Conservation (phyloP, 2,888 invertebrate species). For the Coronaproctus castanopsis region DNA sequence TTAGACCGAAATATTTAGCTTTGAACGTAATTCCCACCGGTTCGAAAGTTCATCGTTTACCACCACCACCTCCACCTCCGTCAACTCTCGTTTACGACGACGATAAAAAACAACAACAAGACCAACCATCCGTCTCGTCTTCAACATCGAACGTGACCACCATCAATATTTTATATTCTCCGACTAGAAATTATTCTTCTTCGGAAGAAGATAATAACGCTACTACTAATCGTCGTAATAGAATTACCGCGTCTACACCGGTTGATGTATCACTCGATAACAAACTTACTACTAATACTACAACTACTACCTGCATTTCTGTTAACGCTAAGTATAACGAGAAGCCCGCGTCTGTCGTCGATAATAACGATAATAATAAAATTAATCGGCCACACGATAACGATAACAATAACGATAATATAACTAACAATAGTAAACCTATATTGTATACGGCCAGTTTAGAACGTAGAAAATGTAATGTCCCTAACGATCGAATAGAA, state of each 20-base stretch:
- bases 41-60: too few species aligned
- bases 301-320: not conserved
- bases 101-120: not conserved
- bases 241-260: not conserved
- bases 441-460: slow-evolving; percentile 14
- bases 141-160: slow-evolving; percentile 15
- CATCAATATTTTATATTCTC: slow-evolving; percentile 20
- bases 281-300: not conserved
- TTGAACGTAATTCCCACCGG: too few species aligned
- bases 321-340: not conserved
- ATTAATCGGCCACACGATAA: not conserved
- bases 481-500: slow-evolving; percentile 9
- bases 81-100: too few species aligned
- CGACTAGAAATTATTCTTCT: slow-evolving; percentile 12
- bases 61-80: too few species aligned
- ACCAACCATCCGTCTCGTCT: slow-evolving; percentile 14
- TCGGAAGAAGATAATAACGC: not conserved
- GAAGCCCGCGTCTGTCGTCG: not conserved
- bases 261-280: not conserved
- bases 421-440: not conserved
- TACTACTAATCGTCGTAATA: not conserved
- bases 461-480: slow-evolving; percentile 13
- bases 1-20: not conserved
- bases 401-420: not conserved
- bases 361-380: not conserved